Evolutionary conservation across 2,113 vertebrate genomes (phyloP), one percentile per base, ranked within the genome.

Genomic region (Bubalus kerabau): DNA sequence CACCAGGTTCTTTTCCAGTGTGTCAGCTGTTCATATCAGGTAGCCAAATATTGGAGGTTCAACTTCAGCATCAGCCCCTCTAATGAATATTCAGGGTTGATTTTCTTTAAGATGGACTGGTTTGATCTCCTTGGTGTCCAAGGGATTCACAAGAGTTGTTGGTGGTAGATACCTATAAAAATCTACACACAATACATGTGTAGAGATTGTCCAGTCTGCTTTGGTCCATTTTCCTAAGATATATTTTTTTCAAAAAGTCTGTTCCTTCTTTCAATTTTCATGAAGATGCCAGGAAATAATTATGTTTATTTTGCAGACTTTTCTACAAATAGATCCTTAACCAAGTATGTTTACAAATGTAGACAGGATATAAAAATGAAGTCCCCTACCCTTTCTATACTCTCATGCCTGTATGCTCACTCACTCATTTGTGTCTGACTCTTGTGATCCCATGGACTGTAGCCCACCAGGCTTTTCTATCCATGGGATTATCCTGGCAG

Each of bases 361-460:
- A 60, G 16, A 17, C 1, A 56, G 30, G 12, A 28, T 21, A 62
- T 62, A 76, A 59, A 1, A 60, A 16, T 52, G 15, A 28, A 59
- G 3, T 7, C 26, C 2, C 1, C 9, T 59, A 40, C 9, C 12
- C 52, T 26, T 57, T 50, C 24, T 2, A 12, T 1, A 2, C 17
- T 10, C 17, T 54, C 71, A 43, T 26, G 71, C 71, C 36, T 43
- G 1, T 43, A 43, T 43, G 23, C 36, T 43, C 36, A 74, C 36
- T 43, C 71, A 76, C 71, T 76, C 36, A 26, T 24, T 40, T 43
- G 28, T 26, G 36, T 76, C 21, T 43, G 23, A 24, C 21, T 76
- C 19, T 76, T 40, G 23, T 76, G 71, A 76, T 24, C 36, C 23
- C 36, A 7, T 43, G 14, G 23, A 43, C 36, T 76, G 19, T 76